These are phyloP conservation scores for Helobdella robusta DNA, from an alignment of 2,888 invertebrate genomes.

Conservation along the genomic window DNA sequence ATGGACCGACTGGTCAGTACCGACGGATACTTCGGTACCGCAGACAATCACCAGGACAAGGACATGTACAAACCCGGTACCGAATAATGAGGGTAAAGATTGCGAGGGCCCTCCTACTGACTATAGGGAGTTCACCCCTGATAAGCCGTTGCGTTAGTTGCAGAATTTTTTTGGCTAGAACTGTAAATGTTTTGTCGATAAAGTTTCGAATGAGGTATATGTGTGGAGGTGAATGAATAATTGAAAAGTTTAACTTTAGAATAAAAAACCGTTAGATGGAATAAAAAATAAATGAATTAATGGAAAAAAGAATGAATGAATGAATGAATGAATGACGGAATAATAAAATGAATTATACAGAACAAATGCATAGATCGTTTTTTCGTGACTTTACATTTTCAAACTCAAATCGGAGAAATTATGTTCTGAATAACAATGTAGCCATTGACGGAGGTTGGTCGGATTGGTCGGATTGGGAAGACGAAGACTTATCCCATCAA, in stretches of 20 bases:
- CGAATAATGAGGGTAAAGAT: slow-evolving; percentile 23
- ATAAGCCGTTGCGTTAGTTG: neutral
- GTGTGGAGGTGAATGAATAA: no score
- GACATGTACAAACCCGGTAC: slow-evolving; percentile 26
- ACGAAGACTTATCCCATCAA: slow-evolving; percentile 8
- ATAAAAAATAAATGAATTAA: no score
- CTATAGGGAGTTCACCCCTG: neutral
- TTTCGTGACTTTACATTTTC: no score
- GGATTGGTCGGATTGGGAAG: slow-evolving; percentile 24
- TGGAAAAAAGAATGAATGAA: no score
- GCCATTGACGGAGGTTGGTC: slow-evolving; percentile 27
- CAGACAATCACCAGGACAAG: slow-evolving; percentile 22
- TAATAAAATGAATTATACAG: no score
- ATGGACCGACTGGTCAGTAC: slow-evolving; percentile 25
- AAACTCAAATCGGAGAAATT: no score
- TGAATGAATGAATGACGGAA: no score
- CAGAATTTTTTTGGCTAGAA: neutral
- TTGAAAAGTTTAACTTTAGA: no score
- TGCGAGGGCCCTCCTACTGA: slow-evolving; percentile 24
- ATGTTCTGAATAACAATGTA: neutral
- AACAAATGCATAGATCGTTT: no score
- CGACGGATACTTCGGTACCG: slow-evolving; percentile 3
- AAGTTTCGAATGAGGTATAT: no score
- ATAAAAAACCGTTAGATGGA: no score
- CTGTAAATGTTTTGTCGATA: neutral